Percentiles rank a stretch among this genome's conserved stretches.
Conservation (phyloP, 2,113 vertebrate genomes). For the Lipotes vexillifer region DNA sequence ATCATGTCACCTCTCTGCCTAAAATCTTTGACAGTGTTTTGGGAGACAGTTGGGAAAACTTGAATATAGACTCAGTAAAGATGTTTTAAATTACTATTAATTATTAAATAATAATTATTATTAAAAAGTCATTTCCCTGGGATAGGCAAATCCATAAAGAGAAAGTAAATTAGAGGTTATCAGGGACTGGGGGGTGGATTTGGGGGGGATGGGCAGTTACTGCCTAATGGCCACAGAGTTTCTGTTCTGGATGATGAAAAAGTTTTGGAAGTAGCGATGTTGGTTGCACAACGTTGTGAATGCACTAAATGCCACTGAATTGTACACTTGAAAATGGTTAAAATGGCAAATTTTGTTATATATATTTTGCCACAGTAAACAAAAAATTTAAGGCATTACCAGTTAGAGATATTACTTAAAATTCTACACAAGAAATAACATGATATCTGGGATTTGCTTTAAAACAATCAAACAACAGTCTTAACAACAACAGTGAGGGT, state of each 20-base stretch:
- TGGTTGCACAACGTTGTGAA: background rate
- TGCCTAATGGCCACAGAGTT: background rate
- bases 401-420: constrained; percentile 16
- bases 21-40: constrained; percentile 18
- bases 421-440: background rate
- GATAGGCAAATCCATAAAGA: background rate
- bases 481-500: background rate
- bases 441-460: constrained; percentile 23
- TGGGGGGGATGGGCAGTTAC: background rate
- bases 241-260: background rate
- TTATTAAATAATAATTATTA: background rate
- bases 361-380: background rate
- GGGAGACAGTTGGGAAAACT: background rate
- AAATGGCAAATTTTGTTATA: background rate
- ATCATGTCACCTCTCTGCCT: background rate
- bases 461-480: background rate
- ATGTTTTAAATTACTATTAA: background rate
- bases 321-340: background rate
- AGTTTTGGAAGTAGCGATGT: background rate
- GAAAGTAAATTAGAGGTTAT: background rate
- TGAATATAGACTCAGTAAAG: constrained; percentile 28
- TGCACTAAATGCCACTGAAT: background rate
- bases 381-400: background rate
- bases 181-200: too few relatives aligned
- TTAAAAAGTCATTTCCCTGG: background rate